These are phyloP conservation scores for Dolichomitus sp. DNA, from an alignment of 2,888 invertebrate species.

Conservation along the genomic window DNA sequence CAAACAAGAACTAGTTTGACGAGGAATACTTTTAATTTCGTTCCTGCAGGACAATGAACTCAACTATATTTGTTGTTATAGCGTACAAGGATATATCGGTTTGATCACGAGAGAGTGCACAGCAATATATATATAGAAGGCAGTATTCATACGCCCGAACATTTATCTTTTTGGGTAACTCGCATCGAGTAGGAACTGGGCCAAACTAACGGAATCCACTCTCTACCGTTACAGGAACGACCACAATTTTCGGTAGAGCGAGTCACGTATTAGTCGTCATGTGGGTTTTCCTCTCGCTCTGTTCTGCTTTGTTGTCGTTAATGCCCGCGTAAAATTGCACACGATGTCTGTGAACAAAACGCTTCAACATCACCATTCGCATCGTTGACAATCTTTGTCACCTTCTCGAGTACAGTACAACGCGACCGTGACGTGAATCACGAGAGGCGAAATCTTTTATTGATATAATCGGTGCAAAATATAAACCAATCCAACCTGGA, in stretches of 20 bases:
- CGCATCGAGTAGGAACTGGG: slow-evolving; percentile 64
- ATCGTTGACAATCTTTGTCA: slow-evolving; percentile 34
- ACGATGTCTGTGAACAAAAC: slow-evolving; percentile 54
- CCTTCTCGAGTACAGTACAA: slow-evolving; percentile 6
- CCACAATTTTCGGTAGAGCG: slow-evolving; percentile 47
- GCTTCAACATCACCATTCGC: slow-evolving; percentile 37
- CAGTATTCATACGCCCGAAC: not conserved
- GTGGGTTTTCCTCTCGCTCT: slow-evolving; percentile 31
- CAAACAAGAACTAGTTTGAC: not conserved
- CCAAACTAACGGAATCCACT: slow-evolving; percentile 69
- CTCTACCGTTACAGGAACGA: slow-evolving; percentile 23
- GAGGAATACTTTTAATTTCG: not conserved
- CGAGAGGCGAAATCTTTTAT: not conserved
- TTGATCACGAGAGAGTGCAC: slow-evolving; percentile 2
- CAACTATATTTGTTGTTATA: not conserved
- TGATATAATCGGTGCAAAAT: not conserved
- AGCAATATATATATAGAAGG: slow-evolving; percentile 3
- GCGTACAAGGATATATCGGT: not conserved
- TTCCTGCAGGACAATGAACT: not conserved
- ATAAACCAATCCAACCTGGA: not conserved
- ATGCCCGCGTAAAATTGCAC: slow-evolving; percentile 58
- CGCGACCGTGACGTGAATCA: slow-evolving; percentile 25
- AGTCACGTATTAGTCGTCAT: slow-evolving; percentile 20
- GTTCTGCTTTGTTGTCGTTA: slow-evolving; percentile 57
- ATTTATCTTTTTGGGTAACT: slow-evolving; percentile 11